Base-by-base conservation (phyloP, 2,888 invertebrate genomes). In the Drosophila dives region DNA sequence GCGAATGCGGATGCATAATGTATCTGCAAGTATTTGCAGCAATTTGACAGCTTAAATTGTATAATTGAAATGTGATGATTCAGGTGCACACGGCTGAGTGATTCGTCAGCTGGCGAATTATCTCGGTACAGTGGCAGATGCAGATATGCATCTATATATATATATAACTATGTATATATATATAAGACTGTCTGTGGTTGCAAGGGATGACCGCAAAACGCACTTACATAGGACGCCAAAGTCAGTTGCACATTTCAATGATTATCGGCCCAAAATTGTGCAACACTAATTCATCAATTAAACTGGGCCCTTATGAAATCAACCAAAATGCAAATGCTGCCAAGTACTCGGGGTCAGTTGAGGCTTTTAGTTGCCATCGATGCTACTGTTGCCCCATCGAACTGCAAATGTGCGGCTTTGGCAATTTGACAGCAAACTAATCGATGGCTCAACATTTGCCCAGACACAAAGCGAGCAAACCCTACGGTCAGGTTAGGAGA, bases 381-480 rank as follows among this genome's bases (percentile, higher is more conserved):
- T 68, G 20, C 34, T 8, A 23, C 26, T 60, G 70, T 29, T 61
- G 55, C 17, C 36, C 29, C 33, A 34, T 42, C 36, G 26, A 34
- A 33, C 54, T 29, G 73, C 75, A 81, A 79, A 77, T 83, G 80
- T 90, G 85, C 83, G 81, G 89, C 90, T 85, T 89, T 79, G 77
- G 64, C 82, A 85, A 87, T 87, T 85, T 79, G 70, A 72, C 67
- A 89, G 77, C 78, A 78, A 85, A 86, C 86, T 89, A 90, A 87
- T 87, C 86, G 86, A 90, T 87, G 80, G 71, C 77, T 75, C 86
- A 90, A 80, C 90, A 90, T 86, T 88, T 90, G 70, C 86, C 77
- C 83, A 90, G 83, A 86, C 87, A 89, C 89, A 84, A 84, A 87
- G 89, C 80, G 67, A 72, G 34, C 60, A 70, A 64, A 59, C 66